Evolutionary conservation across 2,888 invertebrate species (phyloP).

Genomic region (Leistus spinibarbis): DNA sequence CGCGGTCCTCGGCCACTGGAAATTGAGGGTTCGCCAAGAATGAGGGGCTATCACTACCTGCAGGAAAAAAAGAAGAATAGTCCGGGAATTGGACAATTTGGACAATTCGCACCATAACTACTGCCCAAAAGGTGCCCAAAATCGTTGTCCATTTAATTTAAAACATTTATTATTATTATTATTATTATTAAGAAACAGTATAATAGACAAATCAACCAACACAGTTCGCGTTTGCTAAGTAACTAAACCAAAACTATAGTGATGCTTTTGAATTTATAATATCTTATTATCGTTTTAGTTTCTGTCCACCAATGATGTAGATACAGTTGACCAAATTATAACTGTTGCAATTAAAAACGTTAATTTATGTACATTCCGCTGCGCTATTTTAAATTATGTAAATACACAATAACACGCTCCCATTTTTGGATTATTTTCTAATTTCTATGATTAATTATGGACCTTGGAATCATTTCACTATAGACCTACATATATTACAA

Average conservation of each 20-base stretch:
- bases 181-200: conserved; percentile 13
- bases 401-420: not conserved
- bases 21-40: conserved; percentile 52
- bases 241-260: not conserved
- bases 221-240: conserved; percentile 12
- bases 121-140: conserved; percentile 15
- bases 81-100: not conserved
- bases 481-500: too few relatives aligned
- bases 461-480: too few relatives aligned
- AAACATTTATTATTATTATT: not conserved
- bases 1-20: conserved; percentile 61
- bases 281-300: conserved; percentile 27
- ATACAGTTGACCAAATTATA: conserved; percentile 17
- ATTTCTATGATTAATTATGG: too few relatives aligned
- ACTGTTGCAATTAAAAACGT: not conserved
- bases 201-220: too few relatives aligned
- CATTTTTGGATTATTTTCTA: not conserved
- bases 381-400: not conserved
- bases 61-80: too few relatives aligned
- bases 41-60: conserved; percentile 78
- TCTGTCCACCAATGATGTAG: not conserved
- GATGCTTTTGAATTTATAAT: conserved; percentile 34
- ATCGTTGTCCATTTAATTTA: conserved; percentile 24
- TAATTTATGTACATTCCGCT: not conserved
- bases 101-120: conserved; percentile 14